These are phyloP conservation scores for Picus viridis DNA, from an alignment of 2,797 vertebrate species.

Conservation along the genomic window DNA sequence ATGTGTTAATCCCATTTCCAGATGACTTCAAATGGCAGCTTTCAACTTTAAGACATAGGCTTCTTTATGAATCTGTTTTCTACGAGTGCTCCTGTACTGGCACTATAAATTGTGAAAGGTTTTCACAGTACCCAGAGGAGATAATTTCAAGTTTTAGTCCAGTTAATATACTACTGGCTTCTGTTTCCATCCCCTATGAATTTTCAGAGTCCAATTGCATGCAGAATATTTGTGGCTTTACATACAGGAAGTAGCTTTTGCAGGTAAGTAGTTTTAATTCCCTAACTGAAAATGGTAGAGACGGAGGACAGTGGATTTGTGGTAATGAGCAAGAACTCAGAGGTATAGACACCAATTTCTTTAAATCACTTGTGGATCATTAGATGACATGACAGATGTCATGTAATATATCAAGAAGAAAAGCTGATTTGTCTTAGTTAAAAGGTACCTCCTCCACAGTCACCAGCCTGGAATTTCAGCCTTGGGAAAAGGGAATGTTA, in stretches of 20 bases:
- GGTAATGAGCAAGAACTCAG: constrained; percentile 10
- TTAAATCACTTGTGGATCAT: background rate
- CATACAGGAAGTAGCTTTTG: background rate
- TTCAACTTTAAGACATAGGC: background rate
- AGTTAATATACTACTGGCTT: background rate
- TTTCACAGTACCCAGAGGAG: constrained; percentile 29
- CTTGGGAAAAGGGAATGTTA: background rate
- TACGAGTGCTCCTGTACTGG: background rate
- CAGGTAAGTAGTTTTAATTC: background rate
- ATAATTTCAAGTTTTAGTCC: background rate
- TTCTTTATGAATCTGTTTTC: background rate
- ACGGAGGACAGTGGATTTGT: constrained; percentile 31
- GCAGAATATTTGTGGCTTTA: background rate
- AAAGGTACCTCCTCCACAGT: background rate
- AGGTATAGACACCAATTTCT: constrained; percentile 1
- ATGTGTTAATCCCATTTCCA: background rate
- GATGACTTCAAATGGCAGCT: background rate
- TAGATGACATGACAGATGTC: background rate
- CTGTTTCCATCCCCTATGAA: background rate
- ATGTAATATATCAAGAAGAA: background rate
- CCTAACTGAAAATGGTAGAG: background rate
- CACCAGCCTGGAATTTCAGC: constrained; percentile 7
- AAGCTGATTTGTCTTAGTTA: background rate
- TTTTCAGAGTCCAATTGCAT: background rate
- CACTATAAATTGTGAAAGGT: constrained; percentile 5